Evolutionary conservation across 2,888 invertebrate species (phyloP), one percentile per base, ranked within the genome.

Genomic region (Trissoscelio sp.): DNA sequence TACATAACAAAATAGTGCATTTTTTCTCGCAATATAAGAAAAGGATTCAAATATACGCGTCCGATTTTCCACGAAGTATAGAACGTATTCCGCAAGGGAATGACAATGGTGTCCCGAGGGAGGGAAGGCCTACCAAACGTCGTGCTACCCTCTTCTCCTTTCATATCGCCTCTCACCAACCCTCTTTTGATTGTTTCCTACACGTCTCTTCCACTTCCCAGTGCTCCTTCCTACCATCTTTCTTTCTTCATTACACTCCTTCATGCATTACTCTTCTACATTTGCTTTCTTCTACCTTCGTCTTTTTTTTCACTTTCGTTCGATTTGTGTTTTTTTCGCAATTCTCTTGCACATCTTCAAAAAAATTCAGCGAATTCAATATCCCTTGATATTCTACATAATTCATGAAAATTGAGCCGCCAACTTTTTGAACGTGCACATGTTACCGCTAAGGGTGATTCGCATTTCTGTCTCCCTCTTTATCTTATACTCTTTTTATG

Each of bases 301-400:
- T 79, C 74, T 70, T 72, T 81, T 77, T 80, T 74, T 82, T 79
- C 70, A 60, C 55, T 77, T 81, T 83, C 79, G 34, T 84, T 62
- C 77, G 70, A 72, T 70, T 72, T 64, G 34, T 74, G 62, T 62
- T 75, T 72, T n/a, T 80, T 81, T 70, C 80, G 92, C 92, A 92
- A 92, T 92, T 92, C 92, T 92, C 93, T 92, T 92, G 92, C 92
- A 92, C 92, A 91, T 87, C 86, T 85, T 84, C 85, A 85, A 37
- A 88, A 87, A 89, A 88, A 89, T 90, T 89, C 82, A 83, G 85
- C 85, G 84, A 89, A 91, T 91, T 90, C 90, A 89, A 91, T 90
- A 89, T 88, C 86, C 85, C 87, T 72, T 88, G 86, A 88, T 88
- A 88, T 88, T 89, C 88, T 91, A 88, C 90, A 91, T 90, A 90